Evolutionary conservation across 64 coral and sea anemone species (phyloP).

Genomic region (Trachythela sp.): DNA sequence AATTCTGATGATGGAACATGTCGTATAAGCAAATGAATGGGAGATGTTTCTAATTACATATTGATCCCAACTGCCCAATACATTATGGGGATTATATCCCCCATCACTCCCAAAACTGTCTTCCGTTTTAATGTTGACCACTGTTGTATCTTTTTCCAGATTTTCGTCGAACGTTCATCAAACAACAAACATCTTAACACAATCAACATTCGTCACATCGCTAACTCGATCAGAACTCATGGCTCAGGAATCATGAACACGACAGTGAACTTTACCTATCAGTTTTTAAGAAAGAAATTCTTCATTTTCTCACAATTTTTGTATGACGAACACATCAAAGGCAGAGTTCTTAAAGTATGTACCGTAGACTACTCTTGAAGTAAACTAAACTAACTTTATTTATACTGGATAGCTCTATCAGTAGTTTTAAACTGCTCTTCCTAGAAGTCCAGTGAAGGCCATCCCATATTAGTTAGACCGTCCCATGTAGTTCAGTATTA

Average conservation of each 20-base stretch:
- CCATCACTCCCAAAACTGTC: too few relatives aligned
- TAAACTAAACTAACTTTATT: not conserved
- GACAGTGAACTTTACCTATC: constrained; percentile 95
- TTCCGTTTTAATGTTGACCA: too few relatives aligned
- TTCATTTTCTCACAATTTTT: constrained; percentile 99
- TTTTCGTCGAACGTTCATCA: constrained; percentile 84
- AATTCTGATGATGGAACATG: too few relatives aligned
- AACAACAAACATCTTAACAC: constrained; percentile 99
- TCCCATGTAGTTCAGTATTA: too few relatives aligned
- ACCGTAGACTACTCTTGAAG: not conserved
- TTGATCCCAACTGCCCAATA: too few relatives aligned
- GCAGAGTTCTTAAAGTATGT: constrained; percentile 85
- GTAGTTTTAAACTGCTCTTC: too few relatives aligned
- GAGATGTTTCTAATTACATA: too few relatives aligned
- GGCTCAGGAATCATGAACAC: constrained; percentile 99
- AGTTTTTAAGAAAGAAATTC: constrained; percentile 97
- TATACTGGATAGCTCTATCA: too few relatives aligned
- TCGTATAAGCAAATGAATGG: too few relatives aligned
- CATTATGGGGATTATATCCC: too few relatives aligned
- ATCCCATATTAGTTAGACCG: too few relatives aligned
- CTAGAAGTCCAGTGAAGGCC: too few relatives aligned
- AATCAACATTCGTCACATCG: constrained; percentile 96
- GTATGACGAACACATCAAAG: constrained; percentile 97
- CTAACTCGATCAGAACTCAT: constrained; percentile 94
- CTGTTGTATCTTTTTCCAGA: constrained; percentile 38